Conservation (phyloP, 2,888 invertebrate genomes). For the Seira musarum region DNA sequence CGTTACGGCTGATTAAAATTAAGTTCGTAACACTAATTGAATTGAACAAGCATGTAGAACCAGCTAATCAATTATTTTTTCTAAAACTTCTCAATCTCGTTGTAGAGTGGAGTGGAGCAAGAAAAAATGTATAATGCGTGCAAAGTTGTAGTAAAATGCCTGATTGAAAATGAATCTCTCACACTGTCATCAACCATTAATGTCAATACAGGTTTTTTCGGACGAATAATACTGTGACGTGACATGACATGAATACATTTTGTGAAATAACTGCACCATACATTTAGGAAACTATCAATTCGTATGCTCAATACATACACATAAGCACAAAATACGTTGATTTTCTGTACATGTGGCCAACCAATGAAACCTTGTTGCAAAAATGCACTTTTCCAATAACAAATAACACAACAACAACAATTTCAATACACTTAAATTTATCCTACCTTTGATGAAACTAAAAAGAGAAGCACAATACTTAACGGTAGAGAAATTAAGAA, state of each 20-base stretch:
- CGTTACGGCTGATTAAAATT: too few species aligned
- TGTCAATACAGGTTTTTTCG: conserved; percentile 56
- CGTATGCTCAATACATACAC: not conserved
- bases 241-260: too few species aligned
- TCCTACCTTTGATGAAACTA: not conserved
- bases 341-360: not conserved
- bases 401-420: too few species aligned
- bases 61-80: too few species aligned
- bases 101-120: too few species aligned
- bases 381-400: too few species aligned
- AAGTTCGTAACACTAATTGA: too few species aligned
- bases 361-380: conserved; percentile 44
- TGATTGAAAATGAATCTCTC: conserved; percentile 42
- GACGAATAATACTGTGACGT: conserved; percentile 33
- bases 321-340: not conserved
- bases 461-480: not conserved
- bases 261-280: conserved; percentile 29
- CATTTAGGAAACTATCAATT: not conserved
- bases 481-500: not conserved
- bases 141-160: not conserved
- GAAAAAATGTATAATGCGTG: not conserved
- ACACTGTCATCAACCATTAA: conserved; percentile 53
- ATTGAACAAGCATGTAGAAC: too few species aligned
- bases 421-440: not conserved
- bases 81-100: too few species aligned